Conservation (phyloP, 2,113 vertebrate genomes). For the Ancistrus triradiatus region DNA sequence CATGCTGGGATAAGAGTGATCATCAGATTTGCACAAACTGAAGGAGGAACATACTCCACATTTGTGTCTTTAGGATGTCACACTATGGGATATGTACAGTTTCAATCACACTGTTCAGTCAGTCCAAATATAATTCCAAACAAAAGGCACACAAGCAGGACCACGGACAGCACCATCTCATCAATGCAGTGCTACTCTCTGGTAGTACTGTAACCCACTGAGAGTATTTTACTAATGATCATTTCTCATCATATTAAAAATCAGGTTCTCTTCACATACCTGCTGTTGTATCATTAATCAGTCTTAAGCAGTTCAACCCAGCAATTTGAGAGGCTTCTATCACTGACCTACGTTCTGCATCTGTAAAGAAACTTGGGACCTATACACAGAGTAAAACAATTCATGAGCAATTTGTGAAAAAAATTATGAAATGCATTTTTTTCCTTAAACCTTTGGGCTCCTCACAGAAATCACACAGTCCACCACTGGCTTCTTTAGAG, state of each 20-base stretch:
- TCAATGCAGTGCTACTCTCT: too few relatives aligned
- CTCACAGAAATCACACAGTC: constrained; percentile 95
- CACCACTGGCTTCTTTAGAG: constrained; percentile 91
- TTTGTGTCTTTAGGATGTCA: too few relatives aligned
- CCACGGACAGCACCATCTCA: too few relatives aligned
- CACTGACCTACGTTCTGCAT: constrained; percentile 87
- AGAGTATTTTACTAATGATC: too few relatives aligned
- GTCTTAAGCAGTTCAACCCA: constrained; percentile 88
- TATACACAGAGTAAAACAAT: constrained; percentile 45
- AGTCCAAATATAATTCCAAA: too few relatives aligned
- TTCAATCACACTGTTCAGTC: too few relatives aligned
- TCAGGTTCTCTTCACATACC: constrained; percentile 61
- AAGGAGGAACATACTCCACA: too few relatives aligned
- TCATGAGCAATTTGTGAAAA: neutral
- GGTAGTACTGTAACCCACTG: too few relatives aligned
- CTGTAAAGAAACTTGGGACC: constrained; percentile 93
- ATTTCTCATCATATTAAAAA: neutral
- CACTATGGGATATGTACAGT: too few relatives aligned
- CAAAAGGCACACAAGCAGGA: too few relatives aligned
- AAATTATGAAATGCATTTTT: neutral
- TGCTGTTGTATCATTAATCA: constrained; percentile 95
- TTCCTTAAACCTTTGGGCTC: constrained; percentile 7
- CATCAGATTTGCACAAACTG: too few relatives aligned
- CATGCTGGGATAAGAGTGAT: too few relatives aligned
- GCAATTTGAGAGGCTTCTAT: constrained; percentile 88